phyloP scores from a whole-genome alignment of 2,113 vertebrate genomes.

The Centropus bengalensis region DNA sequence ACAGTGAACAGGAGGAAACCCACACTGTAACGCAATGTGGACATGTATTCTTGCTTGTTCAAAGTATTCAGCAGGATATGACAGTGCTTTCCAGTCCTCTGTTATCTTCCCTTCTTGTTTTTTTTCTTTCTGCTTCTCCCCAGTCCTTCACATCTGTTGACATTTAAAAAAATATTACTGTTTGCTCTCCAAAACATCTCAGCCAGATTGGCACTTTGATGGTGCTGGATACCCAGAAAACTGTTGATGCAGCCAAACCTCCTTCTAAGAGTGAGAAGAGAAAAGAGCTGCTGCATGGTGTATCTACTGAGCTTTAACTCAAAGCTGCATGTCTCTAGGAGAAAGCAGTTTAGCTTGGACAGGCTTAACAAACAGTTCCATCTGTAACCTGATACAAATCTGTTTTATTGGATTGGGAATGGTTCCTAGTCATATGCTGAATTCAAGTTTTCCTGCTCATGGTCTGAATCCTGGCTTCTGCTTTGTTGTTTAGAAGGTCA shows the following conservation, averaged over 20 bases:
- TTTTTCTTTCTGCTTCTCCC: neutral
- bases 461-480: neutral
- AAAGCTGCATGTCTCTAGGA: neutral
- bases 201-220: neutral
- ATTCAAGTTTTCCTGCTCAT: neutral
- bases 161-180: neutral
- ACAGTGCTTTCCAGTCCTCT: neutral
- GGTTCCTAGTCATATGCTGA: neutral
- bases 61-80: neutral
- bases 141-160: neutral
- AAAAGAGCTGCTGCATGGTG: neutral
- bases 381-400: neutral
- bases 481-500: neutral
- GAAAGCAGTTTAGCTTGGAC: neutral
- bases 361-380: neutral
- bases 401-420: neutral
- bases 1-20: neutral
- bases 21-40: fast-evolving
- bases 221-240: neutral
- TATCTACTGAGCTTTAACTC: neutral
- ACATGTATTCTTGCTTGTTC: neutral
- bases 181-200: neutral
- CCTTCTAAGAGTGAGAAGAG: neutral
- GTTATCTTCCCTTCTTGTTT: neutral
- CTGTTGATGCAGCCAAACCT: neutral